phyloP scores from a whole-genome alignment of 2,888 invertebrate genomes.

The Tipula confusa region DNA sequence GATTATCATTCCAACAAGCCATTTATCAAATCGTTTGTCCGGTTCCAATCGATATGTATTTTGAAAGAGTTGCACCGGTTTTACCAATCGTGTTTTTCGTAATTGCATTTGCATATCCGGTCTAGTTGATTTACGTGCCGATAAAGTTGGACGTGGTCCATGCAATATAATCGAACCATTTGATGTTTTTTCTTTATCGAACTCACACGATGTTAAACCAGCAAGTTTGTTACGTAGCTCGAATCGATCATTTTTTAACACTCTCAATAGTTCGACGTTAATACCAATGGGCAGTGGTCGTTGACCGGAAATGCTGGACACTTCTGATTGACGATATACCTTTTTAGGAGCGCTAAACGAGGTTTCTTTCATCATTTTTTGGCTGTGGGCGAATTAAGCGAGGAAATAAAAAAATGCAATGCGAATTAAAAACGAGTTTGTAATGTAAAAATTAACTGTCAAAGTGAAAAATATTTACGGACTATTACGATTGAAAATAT shows the following conservation, averaged over 20 bases:
- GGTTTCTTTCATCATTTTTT: not conserved
- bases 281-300: not conserved
- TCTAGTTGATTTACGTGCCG: not conserved
- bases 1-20: not conserved
- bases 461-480: no score
- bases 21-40: not conserved
- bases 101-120: not conserved
- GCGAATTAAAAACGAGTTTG: not conserved
- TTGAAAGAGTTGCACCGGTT: not conserved
- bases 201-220: not conserved
- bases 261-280: not conserved
- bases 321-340: not conserved
- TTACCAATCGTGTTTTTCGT: not conserved
- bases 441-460: no score
- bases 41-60: constrained; percentile 13
- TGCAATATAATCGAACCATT: not conserved
- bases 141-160: not conserved
- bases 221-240: not conserved
- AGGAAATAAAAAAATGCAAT: not conserved
- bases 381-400: not conserved
- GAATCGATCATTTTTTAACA: not conserved
- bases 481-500: no score
- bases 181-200: not conserved
- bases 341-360: no score
- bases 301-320: not conserved